These are phyloP conservation scores for Schizopygopsis pylzovi DNA, from an alignment of 2,797 vertebrate species.

Conservation along the genomic window DNA sequence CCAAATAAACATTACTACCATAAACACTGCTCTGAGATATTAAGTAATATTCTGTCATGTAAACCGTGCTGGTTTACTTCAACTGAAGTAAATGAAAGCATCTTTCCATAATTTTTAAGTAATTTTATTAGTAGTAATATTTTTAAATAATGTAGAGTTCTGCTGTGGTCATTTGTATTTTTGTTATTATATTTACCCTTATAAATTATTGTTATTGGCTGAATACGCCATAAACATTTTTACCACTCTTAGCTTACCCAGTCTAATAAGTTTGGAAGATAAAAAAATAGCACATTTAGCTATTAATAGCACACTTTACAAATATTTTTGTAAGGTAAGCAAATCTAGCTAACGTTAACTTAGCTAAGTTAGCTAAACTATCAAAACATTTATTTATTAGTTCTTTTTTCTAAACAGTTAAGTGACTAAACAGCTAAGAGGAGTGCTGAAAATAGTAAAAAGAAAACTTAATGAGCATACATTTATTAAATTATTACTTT, in stretches of 20 bases:
- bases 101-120: neutral
- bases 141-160: neutral
- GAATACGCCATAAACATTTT: neutral
- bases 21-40: neutral
- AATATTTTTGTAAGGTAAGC: neutral
- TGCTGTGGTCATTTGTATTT: neutral
- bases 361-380: conserved; percentile 7
- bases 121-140: no score
- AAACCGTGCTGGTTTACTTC: neutral
- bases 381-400: neutral
- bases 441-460: neutral
- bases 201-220: neutral
- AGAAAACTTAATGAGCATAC: neutral
- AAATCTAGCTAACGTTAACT: neutral
- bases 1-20: neutral
- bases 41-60: neutral
- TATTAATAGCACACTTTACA: neutral
- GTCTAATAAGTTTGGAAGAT: neutral
- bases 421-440: neutral
- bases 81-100: neutral
- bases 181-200: neutral
- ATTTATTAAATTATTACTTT: neutral
- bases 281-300: neutral
- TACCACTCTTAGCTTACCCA: neutral
- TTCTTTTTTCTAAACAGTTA: neutral